Percentiles rank a stretch among this genome's conserved stretches.
These are phyloP conservation scores for Cephalopachus bancanus DNA, from an alignment of 2,797 vertebrate genomes.

Conservation along the genomic window DNA sequence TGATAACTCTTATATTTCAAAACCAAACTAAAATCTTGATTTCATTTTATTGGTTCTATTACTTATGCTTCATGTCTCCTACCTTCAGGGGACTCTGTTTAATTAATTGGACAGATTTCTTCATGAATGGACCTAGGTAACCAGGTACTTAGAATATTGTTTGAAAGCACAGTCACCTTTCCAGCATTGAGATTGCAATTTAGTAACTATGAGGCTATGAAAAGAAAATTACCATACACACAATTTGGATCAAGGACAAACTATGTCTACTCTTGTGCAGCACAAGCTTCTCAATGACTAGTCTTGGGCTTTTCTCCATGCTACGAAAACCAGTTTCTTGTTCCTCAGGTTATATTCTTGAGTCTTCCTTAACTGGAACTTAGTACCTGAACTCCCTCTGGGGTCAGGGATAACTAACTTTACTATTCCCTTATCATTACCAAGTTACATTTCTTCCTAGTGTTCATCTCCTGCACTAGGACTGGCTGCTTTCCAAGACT, in stretches of 20 bases:
- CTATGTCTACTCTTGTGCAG: fast-evolving
- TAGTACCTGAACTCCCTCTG: background rate
- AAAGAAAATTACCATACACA: background rate
- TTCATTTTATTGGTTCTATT: background rate
- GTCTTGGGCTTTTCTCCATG: background rate
- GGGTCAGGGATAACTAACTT: background rate
- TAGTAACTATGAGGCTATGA: background rate
- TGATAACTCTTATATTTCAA: background rate
- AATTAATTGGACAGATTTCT: background rate
- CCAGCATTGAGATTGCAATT: background rate
- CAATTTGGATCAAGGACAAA: background rate
- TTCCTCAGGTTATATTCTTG: background rate
- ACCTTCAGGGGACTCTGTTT: background rate
- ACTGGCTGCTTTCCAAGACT: background rate
- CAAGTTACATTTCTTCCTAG: background rate
- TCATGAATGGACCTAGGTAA: background rate
- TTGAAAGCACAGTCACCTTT: background rate
- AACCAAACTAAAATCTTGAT: background rate
- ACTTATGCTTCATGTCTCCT: background rate
- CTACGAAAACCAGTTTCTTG: background rate
- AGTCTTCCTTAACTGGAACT: background rate
- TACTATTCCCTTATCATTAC: background rate
- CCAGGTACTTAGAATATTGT: background rate
- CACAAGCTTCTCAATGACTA: background rate
- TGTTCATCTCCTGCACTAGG: background rate